phyloP scores from a whole-genome alignment of 2,888 invertebrate species.

The Melipona bicolor region DNA sequence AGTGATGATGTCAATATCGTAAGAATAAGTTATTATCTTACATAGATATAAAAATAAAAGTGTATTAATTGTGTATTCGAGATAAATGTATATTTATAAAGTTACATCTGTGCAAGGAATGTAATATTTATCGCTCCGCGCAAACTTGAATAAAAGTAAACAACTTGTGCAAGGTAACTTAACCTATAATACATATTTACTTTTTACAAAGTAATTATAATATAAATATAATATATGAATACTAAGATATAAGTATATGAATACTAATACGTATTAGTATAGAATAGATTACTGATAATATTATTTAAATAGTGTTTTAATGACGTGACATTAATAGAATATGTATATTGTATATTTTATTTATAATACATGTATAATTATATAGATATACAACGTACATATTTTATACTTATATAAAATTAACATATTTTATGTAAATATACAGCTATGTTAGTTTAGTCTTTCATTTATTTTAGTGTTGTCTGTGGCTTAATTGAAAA shows the following conservation, averaged over 20 bases:
- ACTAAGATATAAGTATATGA: background rate
- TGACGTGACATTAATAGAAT: background rate
- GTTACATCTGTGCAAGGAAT: background rate
- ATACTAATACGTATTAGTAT: background rate
- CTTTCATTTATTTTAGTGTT: slow-evolving; percentile 20
- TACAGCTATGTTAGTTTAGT: background rate
- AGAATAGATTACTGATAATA: background rate
- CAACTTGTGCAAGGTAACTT: slow-evolving; percentile 13
- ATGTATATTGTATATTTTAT: background rate
- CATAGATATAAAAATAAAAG: background rate
- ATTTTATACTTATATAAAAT: background rate
- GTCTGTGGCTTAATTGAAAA: background rate
- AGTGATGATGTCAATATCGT: slow-evolving; percentile 25
- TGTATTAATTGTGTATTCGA: background rate
- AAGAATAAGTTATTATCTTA: slow-evolving; percentile 5
- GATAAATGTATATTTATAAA: background rate
- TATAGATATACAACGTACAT: background rate
- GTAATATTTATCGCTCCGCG: background rate
- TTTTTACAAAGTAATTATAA: background rate
- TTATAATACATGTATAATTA: no score
- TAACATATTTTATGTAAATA: background rate
- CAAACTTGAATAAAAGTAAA: slow-evolving; percentile 24
- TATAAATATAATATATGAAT: background rate
- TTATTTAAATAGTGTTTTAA: background rate
- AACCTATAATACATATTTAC: slow-evolving; percentile 31